Base-by-base conservation (phyloP, 2,797 vertebrate genomes). In the Typhlichthys subterraneus region DNA sequence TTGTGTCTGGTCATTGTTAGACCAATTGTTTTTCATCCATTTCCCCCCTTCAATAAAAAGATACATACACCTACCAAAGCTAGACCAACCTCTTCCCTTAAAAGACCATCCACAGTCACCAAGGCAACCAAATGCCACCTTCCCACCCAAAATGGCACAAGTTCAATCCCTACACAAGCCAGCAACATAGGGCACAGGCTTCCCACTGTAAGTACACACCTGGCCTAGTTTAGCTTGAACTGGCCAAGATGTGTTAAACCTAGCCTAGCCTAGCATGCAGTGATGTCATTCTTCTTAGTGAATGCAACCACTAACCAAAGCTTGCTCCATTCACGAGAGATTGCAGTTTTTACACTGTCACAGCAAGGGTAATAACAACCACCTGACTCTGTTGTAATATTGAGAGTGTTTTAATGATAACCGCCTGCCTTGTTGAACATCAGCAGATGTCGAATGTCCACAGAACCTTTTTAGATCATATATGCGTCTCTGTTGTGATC, bases 191-290 rank as follows among this genome's bases (percentile, higher is more conserved):
- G 83, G 89, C 61, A 33, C 5, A 85, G 84, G 80, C 89, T 80
- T 82, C 53, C 77, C 66, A 88, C 90, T 94, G 95, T 95, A 92
- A 95, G 95, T 95, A 89, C 55, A n/a, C 76, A 60, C 53, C 63
- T 19, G 47, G 47, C 1, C 47, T 42, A 42, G 38, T 42, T 42
- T 42, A 42, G 38, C 38, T 42, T 42, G 38, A 42, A 42, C 38
- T 42, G 56, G 63, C 64, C 9, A 59, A 17, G 70, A 46, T 1
- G 2, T 3, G 59, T 9, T 53, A 46, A 38, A 48, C 8, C 12
- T 14, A 46, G 14, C 6, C 15, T 58, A 29, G 0, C 54, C 15
- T 42, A 38, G 59, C 38, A 46, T 48, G n/a, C 19, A 45, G 23
- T 31, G 19, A 10, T 49, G 31, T 62, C 17, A 1, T 61, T 31